phyloP scores from a whole-genome alignment of 2,113 vertebrate species.

The Antechinus stuartii region DNA sequence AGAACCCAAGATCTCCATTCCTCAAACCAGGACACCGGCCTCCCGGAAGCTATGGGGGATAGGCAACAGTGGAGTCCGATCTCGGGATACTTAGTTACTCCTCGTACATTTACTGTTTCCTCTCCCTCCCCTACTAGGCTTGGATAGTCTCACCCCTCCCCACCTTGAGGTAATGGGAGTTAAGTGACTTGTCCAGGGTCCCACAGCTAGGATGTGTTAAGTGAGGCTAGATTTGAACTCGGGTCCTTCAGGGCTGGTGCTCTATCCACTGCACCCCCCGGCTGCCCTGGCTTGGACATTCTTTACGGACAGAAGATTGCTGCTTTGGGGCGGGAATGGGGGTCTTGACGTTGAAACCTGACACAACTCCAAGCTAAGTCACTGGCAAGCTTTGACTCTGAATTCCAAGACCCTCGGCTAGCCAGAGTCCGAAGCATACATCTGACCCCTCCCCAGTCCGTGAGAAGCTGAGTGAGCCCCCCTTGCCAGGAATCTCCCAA shows the following conservation, averaged over 20 bases:
- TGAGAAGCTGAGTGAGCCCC: neutral
- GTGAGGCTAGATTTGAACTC: too few species aligned
- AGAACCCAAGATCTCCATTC: constrained; percentile 35
- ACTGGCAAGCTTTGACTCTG: neutral
- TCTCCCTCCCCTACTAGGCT: neutral
- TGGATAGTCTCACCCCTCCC: neutral
- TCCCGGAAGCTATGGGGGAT: neutral
- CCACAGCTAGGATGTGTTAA: too few species aligned
- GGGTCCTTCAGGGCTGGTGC: too few species aligned
- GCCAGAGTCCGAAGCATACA: neutral
- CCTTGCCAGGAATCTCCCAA: neutral
- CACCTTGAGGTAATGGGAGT: too few species aligned
- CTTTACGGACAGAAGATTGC: neutral
- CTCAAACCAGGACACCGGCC: neutral
- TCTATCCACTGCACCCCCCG: too few species aligned
- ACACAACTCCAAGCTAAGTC: neutral
- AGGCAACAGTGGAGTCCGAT: neutral
- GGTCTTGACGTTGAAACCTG: neutral
- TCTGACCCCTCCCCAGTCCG: neutral
- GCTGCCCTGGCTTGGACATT: neutral
- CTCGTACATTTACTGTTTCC: neutral
- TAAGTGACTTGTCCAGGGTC: too few species aligned
- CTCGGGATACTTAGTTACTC: neutral
- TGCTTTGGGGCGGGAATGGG: neutral
- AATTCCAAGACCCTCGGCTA: neutral